Percentiles rank a stretch among this genome's conserved stretches.
Evolutionary conservation across 2,888 invertebrate genomes (phyloP).

Genomic region (Graphium colonna): DNA sequence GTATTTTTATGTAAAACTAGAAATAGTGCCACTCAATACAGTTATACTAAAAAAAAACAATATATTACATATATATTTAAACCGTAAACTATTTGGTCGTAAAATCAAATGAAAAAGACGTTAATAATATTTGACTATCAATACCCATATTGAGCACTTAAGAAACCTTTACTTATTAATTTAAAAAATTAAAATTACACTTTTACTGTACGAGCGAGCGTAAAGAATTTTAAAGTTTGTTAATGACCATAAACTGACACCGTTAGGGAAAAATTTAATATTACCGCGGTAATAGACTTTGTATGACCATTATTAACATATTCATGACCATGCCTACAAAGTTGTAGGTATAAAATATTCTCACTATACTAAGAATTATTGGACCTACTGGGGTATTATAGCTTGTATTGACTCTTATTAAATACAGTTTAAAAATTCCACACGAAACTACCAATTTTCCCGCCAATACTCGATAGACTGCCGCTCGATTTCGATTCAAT

Average conservation of each 20-base stretch:
- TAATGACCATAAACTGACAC: neutral
- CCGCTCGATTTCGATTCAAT: too few species aligned
- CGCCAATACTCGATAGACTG: neutral
- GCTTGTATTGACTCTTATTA: neutral
- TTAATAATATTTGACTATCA: too few species aligned
- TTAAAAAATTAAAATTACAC: slow-evolving; percentile 7
- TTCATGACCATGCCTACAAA: neutral
- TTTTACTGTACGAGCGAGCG: neutral
- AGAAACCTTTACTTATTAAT: neutral
- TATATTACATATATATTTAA: too few species aligned
- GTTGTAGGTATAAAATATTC: neutral
- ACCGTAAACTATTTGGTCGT: too few species aligned
- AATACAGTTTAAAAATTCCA: too few species aligned
- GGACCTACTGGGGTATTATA: neutral
- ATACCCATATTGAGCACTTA: too few species aligned
- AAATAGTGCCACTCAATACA: too few species aligned
- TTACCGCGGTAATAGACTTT: neutral
- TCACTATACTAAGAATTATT: neutral
- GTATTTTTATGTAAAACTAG: too few species aligned
- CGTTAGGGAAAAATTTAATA: neutral
- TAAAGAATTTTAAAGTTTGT: too few species aligned
- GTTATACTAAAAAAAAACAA: too few species aligned
- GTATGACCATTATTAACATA: neutral
- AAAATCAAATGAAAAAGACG: too few species aligned
- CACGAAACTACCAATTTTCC: neutral